A percentile compares a stretch with the other conserved stretches of the same genome.
Evolutionary conservation across 2,113 vertebrate species (phyloP).

Genomic region (Lepus americanus): DNA sequence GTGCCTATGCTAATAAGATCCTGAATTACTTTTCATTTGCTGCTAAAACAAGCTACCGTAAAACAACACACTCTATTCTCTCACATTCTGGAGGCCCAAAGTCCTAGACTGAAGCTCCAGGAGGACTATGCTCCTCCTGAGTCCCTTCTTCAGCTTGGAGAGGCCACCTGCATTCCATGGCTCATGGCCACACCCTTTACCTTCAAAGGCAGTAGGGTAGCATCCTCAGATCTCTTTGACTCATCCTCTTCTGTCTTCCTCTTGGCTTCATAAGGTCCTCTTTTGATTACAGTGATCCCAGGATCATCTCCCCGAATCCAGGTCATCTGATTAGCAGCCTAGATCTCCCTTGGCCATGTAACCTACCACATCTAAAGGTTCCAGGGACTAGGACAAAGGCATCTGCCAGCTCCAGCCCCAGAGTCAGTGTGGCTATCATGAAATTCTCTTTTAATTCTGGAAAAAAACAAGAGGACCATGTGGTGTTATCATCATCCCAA

Average conservation of each 20-base stretch:
- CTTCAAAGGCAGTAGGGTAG: not conserved
- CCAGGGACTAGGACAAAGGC: not conserved
- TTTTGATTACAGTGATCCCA: not conserved
- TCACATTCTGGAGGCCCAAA: not conserved
- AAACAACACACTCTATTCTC: not conserved
- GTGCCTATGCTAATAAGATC: not conserved
- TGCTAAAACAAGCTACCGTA: not conserved
- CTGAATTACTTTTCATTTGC: not conserved
- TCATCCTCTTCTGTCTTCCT: not conserved
- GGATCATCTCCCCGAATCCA: not conserved
- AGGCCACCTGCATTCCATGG: not conserved
- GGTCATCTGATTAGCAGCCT: not conserved
- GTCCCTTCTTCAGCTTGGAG: not conserved
- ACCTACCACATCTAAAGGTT: not conserved
- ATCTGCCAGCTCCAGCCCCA: not conserved
- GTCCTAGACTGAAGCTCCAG: not conserved
- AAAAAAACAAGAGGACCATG: conserved; percentile 67
- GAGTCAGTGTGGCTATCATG: not conserved
- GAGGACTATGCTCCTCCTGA: not conserved
- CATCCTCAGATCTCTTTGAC: not conserved
- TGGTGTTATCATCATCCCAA: conserved; percentile 74
- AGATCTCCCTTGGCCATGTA: not conserved
- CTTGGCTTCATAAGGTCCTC: not conserved
- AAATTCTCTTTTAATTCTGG: conserved; percentile 45
- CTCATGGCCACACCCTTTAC: not conserved